Evolutionary conservation across 1,140 invertebrate genomes (phyloP).

Genomic region (Ephestia elutella): DNA sequence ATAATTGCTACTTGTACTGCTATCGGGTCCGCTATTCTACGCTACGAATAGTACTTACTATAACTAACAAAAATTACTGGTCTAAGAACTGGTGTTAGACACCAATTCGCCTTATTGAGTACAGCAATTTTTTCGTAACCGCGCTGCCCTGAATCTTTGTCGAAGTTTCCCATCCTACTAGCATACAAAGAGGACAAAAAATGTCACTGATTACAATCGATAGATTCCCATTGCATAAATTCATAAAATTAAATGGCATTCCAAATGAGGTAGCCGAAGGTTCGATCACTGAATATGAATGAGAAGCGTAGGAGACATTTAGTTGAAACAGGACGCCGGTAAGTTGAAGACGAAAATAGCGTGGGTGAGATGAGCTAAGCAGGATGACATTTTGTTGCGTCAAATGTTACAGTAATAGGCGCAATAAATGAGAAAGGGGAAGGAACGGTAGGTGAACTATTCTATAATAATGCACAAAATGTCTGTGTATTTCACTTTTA

Average conservation of each 20-base stretch:
- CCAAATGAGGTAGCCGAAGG: constrained; percentile 33
- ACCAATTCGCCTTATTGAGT: too few species aligned
- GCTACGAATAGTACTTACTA: too few species aligned
- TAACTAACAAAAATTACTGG: too few species aligned
- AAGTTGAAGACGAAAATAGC: background rate
- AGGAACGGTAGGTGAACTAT: too few species aligned
- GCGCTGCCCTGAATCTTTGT: background rate
- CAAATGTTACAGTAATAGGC: background rate
- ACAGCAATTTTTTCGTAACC: too few species aligned
- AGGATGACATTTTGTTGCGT: constrained; percentile 4
- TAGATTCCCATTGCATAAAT: background rate
- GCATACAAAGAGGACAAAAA: background rate
- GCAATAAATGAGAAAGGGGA: too few species aligned
- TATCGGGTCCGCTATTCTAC: too few species aligned
- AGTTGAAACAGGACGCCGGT: constrained; percentile 11
- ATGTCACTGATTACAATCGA: background rate
- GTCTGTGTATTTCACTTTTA: too few species aligned
- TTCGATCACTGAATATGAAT: constrained; percentile 38
- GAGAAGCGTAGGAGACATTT: constrained; percentile 31
- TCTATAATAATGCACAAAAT: too few species aligned
- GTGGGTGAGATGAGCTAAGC: background rate
- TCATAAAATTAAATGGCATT: constrained; percentile 9
- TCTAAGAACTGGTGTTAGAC: too few species aligned
- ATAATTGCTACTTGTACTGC: too few species aligned
- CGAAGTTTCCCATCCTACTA: background rate